These are phyloP conservation scores for Nyctereutes procyonoides DNA, from an alignment of 2,113 vertebrate genomes.

Conservation along the genomic window DNA sequence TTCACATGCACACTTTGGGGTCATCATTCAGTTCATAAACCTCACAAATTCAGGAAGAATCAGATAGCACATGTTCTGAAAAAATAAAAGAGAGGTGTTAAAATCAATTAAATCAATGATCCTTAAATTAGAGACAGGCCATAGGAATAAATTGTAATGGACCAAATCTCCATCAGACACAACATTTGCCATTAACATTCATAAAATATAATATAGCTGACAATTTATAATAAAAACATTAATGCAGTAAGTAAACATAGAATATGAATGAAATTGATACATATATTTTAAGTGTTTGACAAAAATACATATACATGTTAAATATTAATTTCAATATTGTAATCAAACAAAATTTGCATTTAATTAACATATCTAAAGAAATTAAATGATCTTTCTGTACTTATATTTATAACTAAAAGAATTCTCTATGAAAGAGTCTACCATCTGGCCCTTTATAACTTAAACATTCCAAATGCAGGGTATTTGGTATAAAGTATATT, in stretches of 20 bases:
- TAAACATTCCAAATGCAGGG: background rate
- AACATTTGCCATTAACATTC: background rate
- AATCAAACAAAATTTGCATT: background rate
- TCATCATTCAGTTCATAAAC: background rate
- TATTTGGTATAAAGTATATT: background rate
- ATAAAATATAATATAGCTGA: background rate
- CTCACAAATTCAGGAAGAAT: background rate
- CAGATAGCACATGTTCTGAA: background rate
- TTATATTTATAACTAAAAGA: background rate
- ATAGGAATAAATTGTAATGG: background rate
- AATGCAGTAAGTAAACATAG: background rate
- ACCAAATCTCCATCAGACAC: background rate
- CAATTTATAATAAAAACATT: background rate
- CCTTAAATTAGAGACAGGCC: background rate
- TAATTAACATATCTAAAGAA: background rate
- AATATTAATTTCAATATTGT: background rate
- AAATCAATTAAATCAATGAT: slow-evolving; percentile 45
- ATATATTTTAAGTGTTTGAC: background rate
- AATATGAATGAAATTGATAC: background rate
- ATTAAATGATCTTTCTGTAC: background rate
- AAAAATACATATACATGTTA: background rate
- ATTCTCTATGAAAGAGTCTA: background rate
- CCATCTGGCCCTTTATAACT: background rate
- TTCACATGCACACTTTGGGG: background rate
- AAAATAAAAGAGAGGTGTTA: slow-evolving; percentile 13